Percentiles rank a stretch among this genome's conserved stretches.
Conservation (phyloP, 2,888 invertebrate genomes). For the Epistrophella euchroma region DNA sequence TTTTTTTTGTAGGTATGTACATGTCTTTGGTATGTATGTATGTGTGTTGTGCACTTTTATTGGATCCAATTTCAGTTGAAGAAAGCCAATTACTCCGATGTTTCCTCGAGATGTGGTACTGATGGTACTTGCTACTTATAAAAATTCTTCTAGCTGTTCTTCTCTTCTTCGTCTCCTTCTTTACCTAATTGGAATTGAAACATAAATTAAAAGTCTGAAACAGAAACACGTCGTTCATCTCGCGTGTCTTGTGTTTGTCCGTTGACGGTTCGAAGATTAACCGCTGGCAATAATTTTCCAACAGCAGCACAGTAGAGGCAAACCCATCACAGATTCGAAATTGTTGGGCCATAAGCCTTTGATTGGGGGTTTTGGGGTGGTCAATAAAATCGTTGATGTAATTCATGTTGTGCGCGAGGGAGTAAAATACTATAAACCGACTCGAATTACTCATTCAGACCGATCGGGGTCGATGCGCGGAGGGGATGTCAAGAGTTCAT, state of each 20-base stretch:
- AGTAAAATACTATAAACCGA: conserved; percentile 53
- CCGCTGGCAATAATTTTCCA: conserved; percentile 81
- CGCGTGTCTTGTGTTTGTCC: conserved; percentile 70
- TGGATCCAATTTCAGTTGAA: conserved; percentile 73
- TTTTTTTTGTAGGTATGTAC: conserved; percentile 2
- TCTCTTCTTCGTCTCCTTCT: conserved; percentile 77
- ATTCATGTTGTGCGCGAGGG: conserved; percentile 49
- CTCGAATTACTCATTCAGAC: conserved; percentile 30
- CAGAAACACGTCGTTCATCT: conserved; percentile 71
- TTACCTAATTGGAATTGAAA: conserved; percentile 83
- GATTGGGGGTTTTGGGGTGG: conserved; percentile 65
- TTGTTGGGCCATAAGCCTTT: conserved; percentile 65
- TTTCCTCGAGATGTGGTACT: conserved; percentile 58
- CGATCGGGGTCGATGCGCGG: neutral
- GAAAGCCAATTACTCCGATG: conserved; percentile 72
- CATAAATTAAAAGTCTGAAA: conserved; percentile 83
- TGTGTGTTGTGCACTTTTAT: conserved; percentile 62
- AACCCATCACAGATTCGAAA: conserved; percentile 24
- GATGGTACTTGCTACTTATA: neutral
- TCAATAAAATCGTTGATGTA: conserved; percentile 72
- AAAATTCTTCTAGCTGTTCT: conserved; percentile 44
- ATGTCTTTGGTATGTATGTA: conserved; percentile 18
- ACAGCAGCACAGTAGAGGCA: neutral
- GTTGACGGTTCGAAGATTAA: conserved; percentile 81
- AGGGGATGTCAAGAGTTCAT: conserved; percentile 12